These are phyloP conservation scores for Mormyrus iriodes DNA, from an alignment of 2,113 vertebrate genomes.

Conservation along the genomic window DNA sequence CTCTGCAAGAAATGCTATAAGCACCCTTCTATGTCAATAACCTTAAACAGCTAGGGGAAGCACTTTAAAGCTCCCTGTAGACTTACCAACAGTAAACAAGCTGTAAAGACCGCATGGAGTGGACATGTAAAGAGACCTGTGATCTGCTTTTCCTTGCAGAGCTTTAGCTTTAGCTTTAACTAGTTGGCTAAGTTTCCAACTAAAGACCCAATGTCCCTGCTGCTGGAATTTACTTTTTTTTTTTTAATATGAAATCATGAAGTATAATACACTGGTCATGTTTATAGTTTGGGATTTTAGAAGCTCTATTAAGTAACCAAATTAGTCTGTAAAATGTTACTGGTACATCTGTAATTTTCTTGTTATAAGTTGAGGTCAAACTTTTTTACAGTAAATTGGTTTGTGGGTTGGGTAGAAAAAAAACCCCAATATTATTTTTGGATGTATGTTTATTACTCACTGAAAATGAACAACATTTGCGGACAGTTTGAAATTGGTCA, in stretches of 20 bases:
- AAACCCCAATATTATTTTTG: not conserved
- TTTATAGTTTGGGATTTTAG: not conserved
- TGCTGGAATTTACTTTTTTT: not conserved
- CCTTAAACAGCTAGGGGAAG: not conserved
- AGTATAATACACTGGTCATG: not conserved
- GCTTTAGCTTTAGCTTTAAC: not conserved
- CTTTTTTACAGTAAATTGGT: not conserved
- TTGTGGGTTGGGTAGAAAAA: not conserved
- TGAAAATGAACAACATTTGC: not conserved
- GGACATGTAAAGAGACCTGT: not conserved
- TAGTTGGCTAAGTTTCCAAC: not conserved
- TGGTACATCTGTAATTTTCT: not conserved
- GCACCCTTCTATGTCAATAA: not conserved
- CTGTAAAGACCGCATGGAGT: not conserved
- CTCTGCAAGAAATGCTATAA: not conserved
- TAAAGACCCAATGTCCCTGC: not conserved
- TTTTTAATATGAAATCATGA: not conserved
- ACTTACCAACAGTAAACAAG: not conserved
- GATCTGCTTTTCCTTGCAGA: not conserved
- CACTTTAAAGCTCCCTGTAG: not conserved
- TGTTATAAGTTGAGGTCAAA: not conserved
- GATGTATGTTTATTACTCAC: not conserved
- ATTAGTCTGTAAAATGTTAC: not conserved
- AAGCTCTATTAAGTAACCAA: not conserved
- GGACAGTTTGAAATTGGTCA: not conserved